phyloP scores from a whole-genome alignment of 2,113 vertebrate genomes.

The Silurus meridionalis region DNA sequence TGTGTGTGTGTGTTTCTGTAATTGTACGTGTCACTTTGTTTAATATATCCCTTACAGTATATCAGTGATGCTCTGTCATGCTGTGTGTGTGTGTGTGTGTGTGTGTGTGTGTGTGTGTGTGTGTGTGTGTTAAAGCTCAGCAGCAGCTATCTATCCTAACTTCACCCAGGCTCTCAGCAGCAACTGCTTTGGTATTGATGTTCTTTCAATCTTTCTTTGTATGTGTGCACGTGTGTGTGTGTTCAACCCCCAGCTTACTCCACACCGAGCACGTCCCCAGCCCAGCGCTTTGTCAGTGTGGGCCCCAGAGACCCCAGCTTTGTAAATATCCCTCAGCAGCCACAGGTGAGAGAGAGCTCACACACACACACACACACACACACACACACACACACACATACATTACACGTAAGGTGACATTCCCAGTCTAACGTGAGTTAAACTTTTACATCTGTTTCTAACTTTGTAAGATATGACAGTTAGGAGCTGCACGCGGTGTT shows the following conservation, averaged over 20 bases:
- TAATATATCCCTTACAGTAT: not conserved
- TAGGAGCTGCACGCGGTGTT: not conserved
- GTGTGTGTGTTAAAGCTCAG: not conserved
- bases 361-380: slow-evolving; percentile 11
- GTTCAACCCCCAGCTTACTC: slow-evolving; percentile 89
- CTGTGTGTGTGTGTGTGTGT: no score
- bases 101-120: not conserved
- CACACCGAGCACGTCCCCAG: slow-evolving; percentile 97
- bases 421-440: not conserved
- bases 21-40: not conserved
- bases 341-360: slow-evolving; percentile 87
- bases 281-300: slow-evolving; percentile 99
- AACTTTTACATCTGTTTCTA: not conserved
- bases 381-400: slow-evolving; percentile 17
- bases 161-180: slow-evolving; percentile 5
- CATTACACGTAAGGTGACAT: not conserved
- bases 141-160: slow-evolving; percentile 16
- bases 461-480: not conserved
- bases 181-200: slow-evolving; percentile 32
- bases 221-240: slow-evolving; percentile 23
- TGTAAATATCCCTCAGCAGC: slow-evolving; percentile 99
- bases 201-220: not conserved
- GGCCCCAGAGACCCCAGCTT: slow-evolving; percentile 98
- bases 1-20: not conserved
- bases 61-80: not conserved